Evolutionary conservation across 2,113 vertebrate genomes (phyloP).

Genomic region (Vicugna pacos): DNA sequence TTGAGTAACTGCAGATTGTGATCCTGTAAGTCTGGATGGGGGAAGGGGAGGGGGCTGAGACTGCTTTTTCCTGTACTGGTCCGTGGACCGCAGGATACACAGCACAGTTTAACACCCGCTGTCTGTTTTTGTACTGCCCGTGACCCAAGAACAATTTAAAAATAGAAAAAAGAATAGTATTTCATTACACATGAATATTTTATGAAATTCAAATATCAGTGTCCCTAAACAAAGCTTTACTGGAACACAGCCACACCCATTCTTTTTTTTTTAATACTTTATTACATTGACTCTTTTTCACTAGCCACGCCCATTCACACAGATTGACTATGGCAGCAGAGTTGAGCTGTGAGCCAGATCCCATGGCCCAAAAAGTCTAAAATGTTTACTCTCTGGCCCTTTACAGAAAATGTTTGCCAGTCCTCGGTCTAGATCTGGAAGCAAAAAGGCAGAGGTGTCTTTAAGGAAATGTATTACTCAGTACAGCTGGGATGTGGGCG

Average conservation of each 20-base stretch:
- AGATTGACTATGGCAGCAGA: rapidly evolving
- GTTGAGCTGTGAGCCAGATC: neutral
- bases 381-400: neutral
- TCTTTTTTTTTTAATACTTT: no score
- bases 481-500: neutral
- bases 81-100: rapidly evolving
- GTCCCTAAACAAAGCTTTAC: no score
- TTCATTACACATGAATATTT: neutral
- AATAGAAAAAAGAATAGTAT: neutral
- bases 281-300: no score
- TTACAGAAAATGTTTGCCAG: neutral
- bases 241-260: neutral
- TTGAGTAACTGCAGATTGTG: neutral
- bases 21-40: neutral
- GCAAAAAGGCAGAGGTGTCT: neutral
- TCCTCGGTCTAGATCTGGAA: neutral
- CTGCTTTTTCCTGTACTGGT: neutral
- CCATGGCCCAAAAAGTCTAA: rapidly evolving
- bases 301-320: rapidly evolving
- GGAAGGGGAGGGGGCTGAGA: neutral
- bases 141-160: neutral
- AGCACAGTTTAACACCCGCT: rapidly evolving
- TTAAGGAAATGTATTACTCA: neutral
- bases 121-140: neutral
- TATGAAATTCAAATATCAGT: neutral